A percentile compares a stretch with the other conserved stretches of the same genome.
phyloP scores from a whole-genome alignment of 2,888 invertebrate genomes.

The Aquatica leii region DNA sequence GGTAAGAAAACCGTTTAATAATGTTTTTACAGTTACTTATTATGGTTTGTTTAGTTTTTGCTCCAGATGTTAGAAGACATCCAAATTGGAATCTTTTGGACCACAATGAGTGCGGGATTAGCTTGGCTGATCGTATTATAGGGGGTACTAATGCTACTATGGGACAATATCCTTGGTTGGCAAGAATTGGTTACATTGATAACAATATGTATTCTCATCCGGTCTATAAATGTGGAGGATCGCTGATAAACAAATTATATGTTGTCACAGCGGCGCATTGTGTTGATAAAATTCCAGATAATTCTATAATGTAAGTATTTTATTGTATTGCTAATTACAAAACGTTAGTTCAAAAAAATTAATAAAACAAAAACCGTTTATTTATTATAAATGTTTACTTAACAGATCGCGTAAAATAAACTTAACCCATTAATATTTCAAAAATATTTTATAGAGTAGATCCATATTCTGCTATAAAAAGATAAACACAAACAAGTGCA shows the following conservation, averaged over 20 bases:
- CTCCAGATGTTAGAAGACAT: constrained; percentile 18
- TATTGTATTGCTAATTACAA: not conserved
- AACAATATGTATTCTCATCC: constrained; percentile 21
- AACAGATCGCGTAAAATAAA: no score
- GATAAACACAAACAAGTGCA: no score
- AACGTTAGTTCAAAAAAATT: no score
- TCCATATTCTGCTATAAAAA: no score
- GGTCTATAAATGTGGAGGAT: constrained; percentile 57
- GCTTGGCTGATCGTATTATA: constrained; percentile 67
- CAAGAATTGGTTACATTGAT: constrained; percentile 63
- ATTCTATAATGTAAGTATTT: constrained; percentile 34
- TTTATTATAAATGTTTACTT: no score
- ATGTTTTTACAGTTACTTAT: no score
- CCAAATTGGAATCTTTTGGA: constrained; percentile 62
- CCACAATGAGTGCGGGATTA: constrained; percentile 65
- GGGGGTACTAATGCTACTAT: constrained; percentile 68
- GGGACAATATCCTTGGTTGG: constrained; percentile 72
- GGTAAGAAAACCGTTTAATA: no score
- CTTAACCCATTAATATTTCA: no score
- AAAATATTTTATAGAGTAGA: no score
- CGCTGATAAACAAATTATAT: constrained; percentile 56
- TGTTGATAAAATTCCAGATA: constrained; percentile 41
- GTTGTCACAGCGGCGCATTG: constrained; percentile 62
- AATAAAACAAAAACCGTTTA: no score
- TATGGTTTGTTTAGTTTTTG: not conserved